phyloP scores from a whole-genome alignment of 1,140 invertebrate species.

The Camponotus floridanus region DNA sequence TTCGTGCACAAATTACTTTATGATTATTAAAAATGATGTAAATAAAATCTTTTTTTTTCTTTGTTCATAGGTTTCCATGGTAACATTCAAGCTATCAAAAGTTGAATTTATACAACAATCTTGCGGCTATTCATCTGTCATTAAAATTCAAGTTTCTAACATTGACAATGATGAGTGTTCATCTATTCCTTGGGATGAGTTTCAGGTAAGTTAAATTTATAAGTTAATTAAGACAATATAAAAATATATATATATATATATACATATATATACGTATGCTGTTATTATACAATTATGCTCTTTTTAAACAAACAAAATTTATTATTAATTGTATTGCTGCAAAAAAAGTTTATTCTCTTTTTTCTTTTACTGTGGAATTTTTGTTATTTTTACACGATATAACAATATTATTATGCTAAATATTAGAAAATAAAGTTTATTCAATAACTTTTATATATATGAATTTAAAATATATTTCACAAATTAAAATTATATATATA shows the following conservation, averaged over 20 bases:
- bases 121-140: constrained; percentile 89
- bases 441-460: neutral
- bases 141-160: constrained; percentile 92
- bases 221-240: constrained; percentile 10
- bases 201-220: constrained; percentile 90
- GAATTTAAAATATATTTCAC: constrained; percentile 27
- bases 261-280: constrained; percentile 48
- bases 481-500: constrained; percentile 7
- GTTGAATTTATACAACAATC: constrained; percentile 94
- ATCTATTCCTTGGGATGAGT: constrained; percentile 96
- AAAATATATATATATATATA: constrained; percentile 26
- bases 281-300: constrained; percentile 63
- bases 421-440: constrained; percentile 19
- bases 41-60: constrained; percentile 49
- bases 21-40: neutral
- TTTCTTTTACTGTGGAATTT: constrained; percentile 53
- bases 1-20: neutral
- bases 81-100: constrained; percentile 93
- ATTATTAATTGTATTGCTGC: constrained; percentile 47
- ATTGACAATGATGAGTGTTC: constrained; percentile 93
- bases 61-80: constrained; percentile 91
- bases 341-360: constrained; percentile 59
- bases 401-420: constrained; percentile 34
- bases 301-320: constrained; percentile 56
- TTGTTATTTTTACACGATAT: constrained; percentile 52